These are phyloP conservation scores for Ametastegia equiseti DNA, from an alignment of 2,888 invertebrate genomes.

Conservation along the genomic window DNA sequence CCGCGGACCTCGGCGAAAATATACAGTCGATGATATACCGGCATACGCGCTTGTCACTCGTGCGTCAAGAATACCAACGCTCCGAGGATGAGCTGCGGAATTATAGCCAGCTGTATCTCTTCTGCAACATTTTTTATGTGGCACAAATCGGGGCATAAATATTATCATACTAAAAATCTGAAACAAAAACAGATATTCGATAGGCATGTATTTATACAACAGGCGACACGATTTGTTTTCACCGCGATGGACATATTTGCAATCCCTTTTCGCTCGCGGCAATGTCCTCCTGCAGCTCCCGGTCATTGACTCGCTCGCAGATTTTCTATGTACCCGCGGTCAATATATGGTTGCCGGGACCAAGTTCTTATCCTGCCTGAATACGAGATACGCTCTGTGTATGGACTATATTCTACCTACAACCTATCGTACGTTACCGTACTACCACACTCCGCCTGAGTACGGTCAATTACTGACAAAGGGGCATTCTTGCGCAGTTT, in stretches of 20 bases:
- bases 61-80: no score
- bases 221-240: not conserved
- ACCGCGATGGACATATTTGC: not conserved
- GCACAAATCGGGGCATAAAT: no score
- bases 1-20: no score
- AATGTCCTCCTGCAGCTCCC: not conserved
- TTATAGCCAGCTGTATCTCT: no score
- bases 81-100: no score
- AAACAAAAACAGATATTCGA: no score
- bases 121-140: no score
- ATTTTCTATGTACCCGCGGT: not conserved
- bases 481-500: no score
- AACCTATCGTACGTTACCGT: not conserved
- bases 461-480: no score
- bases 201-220: not conserved
- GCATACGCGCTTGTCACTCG: no score
- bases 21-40: no score
- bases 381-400: not conserved
- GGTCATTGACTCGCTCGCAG: slow-evolving; percentile 20
- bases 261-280: not conserved
- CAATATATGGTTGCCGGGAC: not conserved
- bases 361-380: not conserved
- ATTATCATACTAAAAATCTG: no score
- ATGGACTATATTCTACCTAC: not conserved
- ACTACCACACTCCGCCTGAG: not conserved